phyloP scores from a whole-genome alignment of 2,888 invertebrate genomes.

The Apomyelois bistriatella region DNA sequence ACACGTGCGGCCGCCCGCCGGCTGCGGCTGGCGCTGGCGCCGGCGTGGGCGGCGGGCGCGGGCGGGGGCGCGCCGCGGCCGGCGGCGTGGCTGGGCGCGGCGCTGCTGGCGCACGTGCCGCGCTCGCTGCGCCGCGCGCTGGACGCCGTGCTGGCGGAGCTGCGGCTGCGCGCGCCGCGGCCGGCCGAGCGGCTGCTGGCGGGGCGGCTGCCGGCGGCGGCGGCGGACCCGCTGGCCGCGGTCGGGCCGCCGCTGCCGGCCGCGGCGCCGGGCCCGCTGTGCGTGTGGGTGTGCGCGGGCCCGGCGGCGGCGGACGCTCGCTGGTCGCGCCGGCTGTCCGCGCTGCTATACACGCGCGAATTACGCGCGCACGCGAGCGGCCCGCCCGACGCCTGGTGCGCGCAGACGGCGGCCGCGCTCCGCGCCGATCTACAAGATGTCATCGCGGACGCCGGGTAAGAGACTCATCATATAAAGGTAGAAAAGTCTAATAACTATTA shows the following conservation, averaged over 20 bases:
- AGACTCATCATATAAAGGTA: neutral
- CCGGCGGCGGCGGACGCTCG: constrained; percentile 27
- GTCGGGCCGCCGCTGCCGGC: constrained; percentile 21
- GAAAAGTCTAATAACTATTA: no score
- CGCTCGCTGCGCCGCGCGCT: constrained; percentile 34
- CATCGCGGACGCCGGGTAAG: constrained; percentile 48
- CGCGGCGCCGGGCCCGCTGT: constrained; percentile 29
- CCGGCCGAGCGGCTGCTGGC: constrained; percentile 37
- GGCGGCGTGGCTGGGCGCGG: constrained; percentile 44
- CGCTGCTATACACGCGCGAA: constrained; percentile 28
- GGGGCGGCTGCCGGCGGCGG: constrained; percentile 13
- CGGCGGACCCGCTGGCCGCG: constrained; percentile 9
- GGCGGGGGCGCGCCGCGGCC: constrained; percentile 24
- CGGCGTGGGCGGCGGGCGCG: constrained; percentile 30
- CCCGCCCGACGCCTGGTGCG: constrained; percentile 46
- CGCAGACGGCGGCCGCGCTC: constrained; percentile 31
- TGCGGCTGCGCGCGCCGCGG: constrained; percentile 41
- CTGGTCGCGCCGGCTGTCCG: constrained; percentile 36
- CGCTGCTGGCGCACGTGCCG: constrained; percentile 36
- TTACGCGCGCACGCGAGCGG: constrained; percentile 40
- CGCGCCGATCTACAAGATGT: constrained; percentile 46
- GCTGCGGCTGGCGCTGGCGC: constrained; percentile 40
- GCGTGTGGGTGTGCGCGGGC: constrained; percentile 30
- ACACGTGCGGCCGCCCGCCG: constrained; percentile 32
- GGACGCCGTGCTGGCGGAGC: constrained; percentile 36